Percentiles rank a stretch among this genome's conserved stretches.
Conservation (phyloP, 2,888 invertebrate species). For the Apamea epomidion region DNA sequence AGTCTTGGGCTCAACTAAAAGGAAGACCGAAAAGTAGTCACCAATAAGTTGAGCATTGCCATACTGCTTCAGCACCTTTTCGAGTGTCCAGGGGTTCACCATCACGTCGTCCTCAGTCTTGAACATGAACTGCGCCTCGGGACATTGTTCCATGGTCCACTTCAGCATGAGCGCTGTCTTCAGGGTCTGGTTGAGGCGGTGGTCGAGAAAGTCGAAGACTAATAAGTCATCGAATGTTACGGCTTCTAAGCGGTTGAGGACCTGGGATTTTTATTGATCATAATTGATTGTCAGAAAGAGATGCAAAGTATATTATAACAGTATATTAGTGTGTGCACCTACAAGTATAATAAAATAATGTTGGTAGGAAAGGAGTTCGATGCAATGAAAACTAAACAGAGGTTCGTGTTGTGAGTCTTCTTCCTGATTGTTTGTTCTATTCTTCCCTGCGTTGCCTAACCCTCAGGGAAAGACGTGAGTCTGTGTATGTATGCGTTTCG, state of each 20-base stretch:
- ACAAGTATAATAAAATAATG: neutral
- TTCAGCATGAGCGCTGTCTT: conserved; percentile 92
- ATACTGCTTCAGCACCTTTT: conserved; percentile 72
- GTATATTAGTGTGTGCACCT: no score
- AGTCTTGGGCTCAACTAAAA: neutral
- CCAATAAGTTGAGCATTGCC: conserved; percentile 85
- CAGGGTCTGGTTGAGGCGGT: conserved; percentile 92
- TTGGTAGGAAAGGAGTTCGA: neutral
- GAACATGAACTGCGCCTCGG: conserved; percentile 86
- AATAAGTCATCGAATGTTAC: conserved; percentile 90
- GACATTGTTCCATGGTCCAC: conserved; percentile 90
- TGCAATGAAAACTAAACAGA: neutral
- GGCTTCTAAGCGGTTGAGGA: conserved; percentile 84
- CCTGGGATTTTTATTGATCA: conserved; percentile 65
- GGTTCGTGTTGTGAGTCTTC: neutral
- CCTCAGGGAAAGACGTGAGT: neutral
- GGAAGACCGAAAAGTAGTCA: conserved; percentile 48
- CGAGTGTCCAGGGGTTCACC: conserved; percentile 89
- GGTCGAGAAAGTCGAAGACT: conserved; percentile 91
- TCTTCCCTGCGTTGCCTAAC: neutral
- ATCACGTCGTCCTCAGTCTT: conserved; percentile 92
- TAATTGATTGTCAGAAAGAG: neutral
- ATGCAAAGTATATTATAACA: neutral
- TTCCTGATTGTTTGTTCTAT: no score
- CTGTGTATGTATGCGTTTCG: neutral